A percentile compares a stretch with the other conserved stretches of the same genome.
These are phyloP conservation scores for Scomber colias DNA, from an alignment of 2,113 vertebrate species.

Conservation along the genomic window DNA sequence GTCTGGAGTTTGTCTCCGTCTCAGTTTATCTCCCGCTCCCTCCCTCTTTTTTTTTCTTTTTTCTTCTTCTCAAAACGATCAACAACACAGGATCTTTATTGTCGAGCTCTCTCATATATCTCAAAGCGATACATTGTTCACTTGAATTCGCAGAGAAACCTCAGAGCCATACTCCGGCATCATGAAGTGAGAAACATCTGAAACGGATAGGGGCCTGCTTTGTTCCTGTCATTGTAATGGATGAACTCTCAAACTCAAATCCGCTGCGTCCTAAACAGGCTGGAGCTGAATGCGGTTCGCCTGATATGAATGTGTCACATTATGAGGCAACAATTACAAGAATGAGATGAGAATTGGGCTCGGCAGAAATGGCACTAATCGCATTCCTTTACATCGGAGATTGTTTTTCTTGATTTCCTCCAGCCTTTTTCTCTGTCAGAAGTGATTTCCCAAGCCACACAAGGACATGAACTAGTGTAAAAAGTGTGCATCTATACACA, in stretches of 20 bases:
- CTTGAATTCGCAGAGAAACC: constrained; percentile 56
- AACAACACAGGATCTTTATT: constrained; percentile 67
- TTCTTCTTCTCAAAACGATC: constrained; percentile 31
- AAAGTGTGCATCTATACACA: background rate
- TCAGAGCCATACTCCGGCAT: constrained; percentile 59
- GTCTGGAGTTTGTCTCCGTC: constrained; percentile 68
- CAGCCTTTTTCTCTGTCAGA: background rate
- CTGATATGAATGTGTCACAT: constrained; percentile 66
- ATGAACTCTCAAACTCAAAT: constrained; percentile 70
- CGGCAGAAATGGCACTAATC: constrained; percentile 39
- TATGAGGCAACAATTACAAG: constrained; percentile 80
- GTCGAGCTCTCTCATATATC: constrained; percentile 55
- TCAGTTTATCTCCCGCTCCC: constrained; percentile 11
- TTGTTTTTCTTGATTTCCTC: constrained; percentile 2
- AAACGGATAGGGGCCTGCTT: constrained; percentile 67
- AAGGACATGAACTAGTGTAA: background rate
- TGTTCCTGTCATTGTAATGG: constrained; percentile 68
- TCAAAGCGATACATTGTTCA: constrained; percentile 71
- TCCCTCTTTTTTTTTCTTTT: background rate
- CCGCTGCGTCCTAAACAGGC: constrained; percentile 48
- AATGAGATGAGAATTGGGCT: constrained; percentile 73
- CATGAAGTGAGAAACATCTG: constrained; percentile 62
- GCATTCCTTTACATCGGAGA: constrained; percentile 59
- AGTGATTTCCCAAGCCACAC: constrained; percentile 53
- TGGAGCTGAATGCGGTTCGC: constrained; percentile 45